Base-by-base conservation (phyloP, 2,888 invertebrate species). In the Hipparchia sbordonii region DNA sequence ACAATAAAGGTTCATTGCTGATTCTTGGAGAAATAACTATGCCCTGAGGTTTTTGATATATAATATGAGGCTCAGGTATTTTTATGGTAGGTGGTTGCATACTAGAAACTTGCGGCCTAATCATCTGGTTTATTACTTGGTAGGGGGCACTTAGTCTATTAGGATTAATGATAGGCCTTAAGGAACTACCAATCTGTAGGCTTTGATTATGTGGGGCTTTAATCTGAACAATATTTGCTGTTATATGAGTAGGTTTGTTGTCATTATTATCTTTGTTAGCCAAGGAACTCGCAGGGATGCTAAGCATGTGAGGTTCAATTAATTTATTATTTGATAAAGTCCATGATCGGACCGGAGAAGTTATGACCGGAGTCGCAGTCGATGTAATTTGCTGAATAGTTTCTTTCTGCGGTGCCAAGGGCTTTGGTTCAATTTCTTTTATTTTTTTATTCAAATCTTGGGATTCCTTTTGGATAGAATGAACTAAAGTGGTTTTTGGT, bases 1-100 rank as follows among this genome's bases (percentile, higher is more conserved):
- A 89, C 77, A 93, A 77, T 81, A 91, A 85, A 65, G 89, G 82
- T 75, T 94, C 94, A 74, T 80, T 88, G 6, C 87, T 77, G 79
- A 90, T 84, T 80, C 92, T 85, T 8, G 94, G 94, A 54, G 94
- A 93, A 81, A 88, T 92, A 13, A 88, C 91, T 70, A 90, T 94
- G 39, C 85, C 94, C 82, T 82, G 94, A 79, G 87, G 85, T 82
- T 93, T 93, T 79, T 92, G 93, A 79, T 93, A 93, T 52, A 93
- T 78, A 73, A 93, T 86, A 78, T 94, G 93, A 68, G 90, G 89
- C 60, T 95, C 95, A 4, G 96, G 95, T 79, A 96, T 95, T 79
- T 95, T 96, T 13, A 96, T 96, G 0, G 95, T 95, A 5, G 96
- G 94, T 12, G 96, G 94, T 80, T 96, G 96, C 87, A 95, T 93